These are phyloP conservation scores for Electrophaes corylata DNA, from an alignment of 2,888 invertebrate genomes.

Conservation along the genomic window DNA sequence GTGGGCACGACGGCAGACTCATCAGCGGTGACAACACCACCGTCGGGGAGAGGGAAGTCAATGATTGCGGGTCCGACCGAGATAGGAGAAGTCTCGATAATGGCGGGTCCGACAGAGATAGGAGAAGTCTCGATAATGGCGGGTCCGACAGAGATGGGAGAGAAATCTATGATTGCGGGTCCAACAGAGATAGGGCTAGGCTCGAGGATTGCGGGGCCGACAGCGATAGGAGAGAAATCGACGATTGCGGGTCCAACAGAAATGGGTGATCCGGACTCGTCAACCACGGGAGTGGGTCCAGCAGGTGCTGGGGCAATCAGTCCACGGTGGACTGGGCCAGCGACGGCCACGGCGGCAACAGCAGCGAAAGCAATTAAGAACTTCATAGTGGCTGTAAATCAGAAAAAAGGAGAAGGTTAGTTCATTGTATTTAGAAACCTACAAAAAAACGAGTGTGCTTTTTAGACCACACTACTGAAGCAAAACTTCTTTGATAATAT, in stretches of 20 bases:
- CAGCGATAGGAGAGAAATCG: constrained; percentile 15
- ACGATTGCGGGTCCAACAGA: constrained; percentile 15
- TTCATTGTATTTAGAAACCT: too few relatives aligned
- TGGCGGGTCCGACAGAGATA: constrained; percentile 38
- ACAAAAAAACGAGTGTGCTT: too few relatives aligned
- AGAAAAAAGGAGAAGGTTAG: too few relatives aligned
- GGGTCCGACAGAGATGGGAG: constrained; percentile 31
- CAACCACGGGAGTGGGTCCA: constrained; percentile 26
- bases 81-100: constrained; percentile 33
- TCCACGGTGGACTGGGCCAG: constrained; percentile 32
- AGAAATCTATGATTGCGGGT: constrained; percentile 40
- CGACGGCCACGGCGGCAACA: constrained; percentile 42
- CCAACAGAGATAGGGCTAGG: constrained; percentile 25
- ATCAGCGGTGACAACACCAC: constrained; percentile 22
- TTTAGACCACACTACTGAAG: too few relatives aligned
- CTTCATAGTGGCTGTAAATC: constrained; percentile 41
- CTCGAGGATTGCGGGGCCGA: constrained; percentile 38
- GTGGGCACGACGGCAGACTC: constrained; percentile 38
- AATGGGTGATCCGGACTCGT: neutral
- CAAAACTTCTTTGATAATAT: too few relatives aligned
- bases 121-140: constrained; percentile 16
- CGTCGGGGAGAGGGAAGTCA: constrained; percentile 41
- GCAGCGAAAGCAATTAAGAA: constrained; percentile 44
- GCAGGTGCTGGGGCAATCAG: constrained; percentile 36
- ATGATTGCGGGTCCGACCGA: constrained; percentile 40